Evolutionary conservation across 2,888 invertebrate genomes (phyloP).

Genomic region (Parnassius orleans): DNA sequence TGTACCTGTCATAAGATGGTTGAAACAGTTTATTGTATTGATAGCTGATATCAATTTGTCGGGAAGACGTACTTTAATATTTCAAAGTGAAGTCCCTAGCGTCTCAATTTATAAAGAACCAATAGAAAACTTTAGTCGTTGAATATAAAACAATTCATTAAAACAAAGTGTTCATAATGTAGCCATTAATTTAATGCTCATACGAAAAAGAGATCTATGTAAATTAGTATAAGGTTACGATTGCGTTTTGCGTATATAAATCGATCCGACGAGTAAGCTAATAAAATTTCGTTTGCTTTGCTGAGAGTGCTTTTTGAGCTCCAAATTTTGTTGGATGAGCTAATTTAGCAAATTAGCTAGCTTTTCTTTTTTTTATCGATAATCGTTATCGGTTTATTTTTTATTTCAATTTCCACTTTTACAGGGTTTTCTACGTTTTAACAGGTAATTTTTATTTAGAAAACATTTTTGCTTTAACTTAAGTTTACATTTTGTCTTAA

Average conservation of each 20-base stretch:
- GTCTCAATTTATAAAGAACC: background rate
- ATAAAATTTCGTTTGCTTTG: conserved; percentile 20
- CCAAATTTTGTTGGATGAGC: conserved; percentile 11
- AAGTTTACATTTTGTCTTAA: too few species aligned
- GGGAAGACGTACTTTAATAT: too few species aligned
- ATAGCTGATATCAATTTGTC: too few species aligned
- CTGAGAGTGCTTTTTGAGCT: conserved; percentile 13
- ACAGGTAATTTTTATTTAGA: too few species aligned
- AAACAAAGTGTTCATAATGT: conserved; percentile 18
- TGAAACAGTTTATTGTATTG: too few species aligned
- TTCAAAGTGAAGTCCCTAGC: too few species aligned
- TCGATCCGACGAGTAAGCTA: conserved; percentile 3
- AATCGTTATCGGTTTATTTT: too few species aligned
- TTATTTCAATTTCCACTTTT: too few species aligned
- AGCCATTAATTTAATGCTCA: background rate
- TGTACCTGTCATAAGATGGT: too few species aligned
- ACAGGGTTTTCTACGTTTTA: too few species aligned
- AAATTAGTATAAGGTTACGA: background rate
- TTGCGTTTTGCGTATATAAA: background rate
- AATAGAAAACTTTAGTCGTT: conserved; percentile 3
- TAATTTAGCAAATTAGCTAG: conserved; percentile 6
- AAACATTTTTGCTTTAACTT: too few species aligned
- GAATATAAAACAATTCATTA: conserved; percentile 20
- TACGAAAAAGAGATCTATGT: background rate
- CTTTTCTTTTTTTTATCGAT: conserved; percentile 11